Conservation (phyloP, 2,797 vertebrate genomes). For the Valencia hispanica region DNA sequence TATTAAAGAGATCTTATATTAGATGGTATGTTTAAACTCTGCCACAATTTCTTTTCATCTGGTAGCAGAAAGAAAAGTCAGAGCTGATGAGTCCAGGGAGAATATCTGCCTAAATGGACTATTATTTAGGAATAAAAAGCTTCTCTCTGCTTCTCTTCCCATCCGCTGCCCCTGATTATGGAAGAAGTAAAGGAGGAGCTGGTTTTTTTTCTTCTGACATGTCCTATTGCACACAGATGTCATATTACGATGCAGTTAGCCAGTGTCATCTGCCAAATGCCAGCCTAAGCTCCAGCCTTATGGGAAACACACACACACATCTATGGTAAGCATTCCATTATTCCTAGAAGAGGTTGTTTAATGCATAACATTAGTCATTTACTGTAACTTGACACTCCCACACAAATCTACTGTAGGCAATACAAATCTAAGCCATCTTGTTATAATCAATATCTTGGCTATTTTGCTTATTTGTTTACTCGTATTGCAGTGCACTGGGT, state of each 20-base stretch:
- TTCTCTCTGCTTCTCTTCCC: conserved; percentile 70
- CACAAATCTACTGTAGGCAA: conserved; percentile 16
- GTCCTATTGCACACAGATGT: conserved; percentile 62
- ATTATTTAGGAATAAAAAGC: conserved; percentile 81
- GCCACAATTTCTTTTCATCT: conserved; percentile 75
- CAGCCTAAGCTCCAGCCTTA: conserved; percentile 6
- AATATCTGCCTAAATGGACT: conserved; percentile 80
- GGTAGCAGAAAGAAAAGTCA: conserved; percentile 65
- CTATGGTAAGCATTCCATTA: background rate
- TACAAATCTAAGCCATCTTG: conserved; percentile 1
- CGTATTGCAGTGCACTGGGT: conserved; percentile 1
- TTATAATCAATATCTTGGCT: conserved; percentile 19
- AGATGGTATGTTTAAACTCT: conserved; percentile 75
- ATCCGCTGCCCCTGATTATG: conserved; percentile 73
- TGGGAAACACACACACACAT: background rate
- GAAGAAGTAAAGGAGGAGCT: conserved; percentile 63
- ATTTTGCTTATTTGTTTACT: conserved; percentile 2
- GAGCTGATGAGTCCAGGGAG: conserved; percentile 75
- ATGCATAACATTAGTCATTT: conserved; percentile 14
- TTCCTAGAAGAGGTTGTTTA: conserved; percentile 15
- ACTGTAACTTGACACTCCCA: conserved; percentile 8
- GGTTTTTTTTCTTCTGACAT: conserved; percentile 36
- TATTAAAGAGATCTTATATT: conserved; percentile 77
- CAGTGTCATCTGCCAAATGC: conserved; percentile 28
- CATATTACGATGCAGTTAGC: conserved; percentile 51